Evolutionary conservation across 1,140 invertebrate genomes (phyloP), one percentile per base, ranked within the genome.

Genomic region (Anastrepha ludens): DNA sequence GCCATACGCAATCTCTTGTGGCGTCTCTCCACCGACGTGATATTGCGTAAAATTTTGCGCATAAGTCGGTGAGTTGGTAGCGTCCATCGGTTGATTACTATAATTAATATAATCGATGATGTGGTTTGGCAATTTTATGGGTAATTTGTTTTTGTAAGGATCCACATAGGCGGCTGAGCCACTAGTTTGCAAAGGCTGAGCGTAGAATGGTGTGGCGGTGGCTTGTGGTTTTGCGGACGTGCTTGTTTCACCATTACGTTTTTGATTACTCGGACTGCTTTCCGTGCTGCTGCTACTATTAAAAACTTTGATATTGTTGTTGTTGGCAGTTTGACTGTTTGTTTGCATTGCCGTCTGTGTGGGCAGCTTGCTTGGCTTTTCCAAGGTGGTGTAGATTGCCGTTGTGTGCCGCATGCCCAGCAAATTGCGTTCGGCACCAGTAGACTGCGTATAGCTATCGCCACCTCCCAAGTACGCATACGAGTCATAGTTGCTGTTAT

Each of bases 171-270:
- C 7, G 59, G 20, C 20, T 17, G 41, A 3, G 44, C 17, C 86
- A 86, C 87, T 29, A 62, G 47, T 67, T 70, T 87, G 64, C 41
- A 87, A 55, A 0, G 91, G 87, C 39, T 91, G 90, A 3, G 91
- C 91, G 86, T 91, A 92, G 60, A 92, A 92, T 17, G 91, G 90
- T 47, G 91, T 92, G 86, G 91, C 91, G 29, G 91, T 87, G 20
- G 91, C 91, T 59, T 92, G 91, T 0, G 91, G 91, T 58, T 92
- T 92, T 0, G 86, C n/a, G n/a, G 44, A 11, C 7, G 50, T 70
- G 41, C 17, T 81, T 85, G 87, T 11, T 15, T 67, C 67, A 81
- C 74, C 47, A 55, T 13, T 81, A 81, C 74, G 74, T 81, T 81
- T 81, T 3, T 7, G 3, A 58, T 17, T 29, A 55, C 13, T 17